These are phyloP conservation scores for Ectobius pallidus DNA, from an alignment of 2,888 invertebrate genomes.

Conservation along the genomic window DNA sequence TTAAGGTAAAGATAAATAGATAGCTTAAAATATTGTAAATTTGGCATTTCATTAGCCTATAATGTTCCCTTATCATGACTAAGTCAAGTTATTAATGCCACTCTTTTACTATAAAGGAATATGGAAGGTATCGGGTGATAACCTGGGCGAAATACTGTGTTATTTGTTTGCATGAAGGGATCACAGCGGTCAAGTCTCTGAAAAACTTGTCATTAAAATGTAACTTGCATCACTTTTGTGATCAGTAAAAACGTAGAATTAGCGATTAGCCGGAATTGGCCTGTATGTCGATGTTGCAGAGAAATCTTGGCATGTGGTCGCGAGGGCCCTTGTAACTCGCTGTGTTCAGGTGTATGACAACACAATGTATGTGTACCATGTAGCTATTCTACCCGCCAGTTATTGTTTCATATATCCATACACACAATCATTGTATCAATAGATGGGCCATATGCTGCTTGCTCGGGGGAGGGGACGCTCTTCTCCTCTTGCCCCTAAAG, in stretches of 20 bases:
- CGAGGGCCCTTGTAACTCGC: constrained; percentile 21
- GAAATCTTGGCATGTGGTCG: constrained; percentile 20
- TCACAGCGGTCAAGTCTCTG: too few species aligned
- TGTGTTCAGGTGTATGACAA: constrained; percentile 35
- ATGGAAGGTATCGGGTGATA: too few species aligned
- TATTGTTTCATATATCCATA: constrained; percentile 34
- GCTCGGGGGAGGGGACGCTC: background rate
- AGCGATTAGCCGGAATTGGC: background rate
- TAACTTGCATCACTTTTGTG: constrained; percentile 3
- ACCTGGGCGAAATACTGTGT: too few species aligned
- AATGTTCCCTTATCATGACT: too few species aligned
- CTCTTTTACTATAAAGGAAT: too few species aligned
- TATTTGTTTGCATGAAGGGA: too few species aligned
- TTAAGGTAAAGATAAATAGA: too few species aligned
- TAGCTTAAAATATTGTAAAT: too few species aligned
- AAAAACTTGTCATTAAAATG: too few species aligned
- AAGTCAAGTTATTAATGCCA: too few species aligned
- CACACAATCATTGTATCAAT: constrained; percentile 35
- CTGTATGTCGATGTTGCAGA: background rate
- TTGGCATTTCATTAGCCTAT: too few species aligned
- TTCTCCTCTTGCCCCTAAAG: constrained; percentile 26
- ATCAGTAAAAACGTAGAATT: background rate
- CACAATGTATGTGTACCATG: constrained; percentile 32
- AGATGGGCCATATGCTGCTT: constrained; percentile 32
- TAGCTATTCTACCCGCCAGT: constrained; percentile 34